Evolutionary conservation across 2,888 invertebrate genomes (phyloP).

Genomic region (Hydroisotoma schaefferi): DNA sequence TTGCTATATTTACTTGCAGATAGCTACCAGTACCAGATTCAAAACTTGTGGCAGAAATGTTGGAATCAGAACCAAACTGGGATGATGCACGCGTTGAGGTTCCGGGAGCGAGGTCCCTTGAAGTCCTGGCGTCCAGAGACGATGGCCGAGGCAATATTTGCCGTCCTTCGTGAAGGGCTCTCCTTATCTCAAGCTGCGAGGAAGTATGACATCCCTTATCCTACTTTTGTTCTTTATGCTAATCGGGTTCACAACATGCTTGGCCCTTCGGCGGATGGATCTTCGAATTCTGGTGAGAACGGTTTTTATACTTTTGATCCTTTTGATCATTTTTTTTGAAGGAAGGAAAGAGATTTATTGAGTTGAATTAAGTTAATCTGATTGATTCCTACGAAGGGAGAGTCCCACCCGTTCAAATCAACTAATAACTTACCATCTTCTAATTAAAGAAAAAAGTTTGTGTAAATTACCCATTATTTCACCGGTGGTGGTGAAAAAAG

Average conservation of each 20-base stretch:
- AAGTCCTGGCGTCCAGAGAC: slow-evolving; percentile 93
- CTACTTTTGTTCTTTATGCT: slow-evolving; percentile 88
- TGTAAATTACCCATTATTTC: background rate
- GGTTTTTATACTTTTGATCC: background rate
- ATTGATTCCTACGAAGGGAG: background rate
- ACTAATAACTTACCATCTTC: background rate
- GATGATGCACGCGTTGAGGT: slow-evolving; percentile 82
- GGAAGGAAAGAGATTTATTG: no score
- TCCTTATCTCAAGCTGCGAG: slow-evolving; percentile 85
- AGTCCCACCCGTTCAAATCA: no score
- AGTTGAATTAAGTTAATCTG: background rate
- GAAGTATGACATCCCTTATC: slow-evolving; percentile 92
- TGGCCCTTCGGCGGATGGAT: slow-evolving; percentile 86
- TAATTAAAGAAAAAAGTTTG: background rate
- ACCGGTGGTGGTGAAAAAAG: no score
- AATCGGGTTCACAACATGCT: slow-evolving; percentile 91
- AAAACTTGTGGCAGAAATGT: slow-evolving; percentile 94
- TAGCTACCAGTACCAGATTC: slow-evolving; percentile 91
- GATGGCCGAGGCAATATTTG: slow-evolving; percentile 83
- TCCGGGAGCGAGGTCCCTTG: slow-evolving; percentile 85
- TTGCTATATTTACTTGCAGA: slow-evolving; percentile 62
- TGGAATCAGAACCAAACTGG: slow-evolving; percentile 86
- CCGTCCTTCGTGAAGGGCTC: slow-evolving; percentile 83
- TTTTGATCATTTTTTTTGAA: no score
- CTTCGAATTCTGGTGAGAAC: slow-evolving; percentile 62